A percentile compares a stretch with the other conserved stretches of the same genome.
phyloP scores from a whole-genome alignment of 2,113 vertebrate genomes.

The Lagenorhynchus albirostris region DNA sequence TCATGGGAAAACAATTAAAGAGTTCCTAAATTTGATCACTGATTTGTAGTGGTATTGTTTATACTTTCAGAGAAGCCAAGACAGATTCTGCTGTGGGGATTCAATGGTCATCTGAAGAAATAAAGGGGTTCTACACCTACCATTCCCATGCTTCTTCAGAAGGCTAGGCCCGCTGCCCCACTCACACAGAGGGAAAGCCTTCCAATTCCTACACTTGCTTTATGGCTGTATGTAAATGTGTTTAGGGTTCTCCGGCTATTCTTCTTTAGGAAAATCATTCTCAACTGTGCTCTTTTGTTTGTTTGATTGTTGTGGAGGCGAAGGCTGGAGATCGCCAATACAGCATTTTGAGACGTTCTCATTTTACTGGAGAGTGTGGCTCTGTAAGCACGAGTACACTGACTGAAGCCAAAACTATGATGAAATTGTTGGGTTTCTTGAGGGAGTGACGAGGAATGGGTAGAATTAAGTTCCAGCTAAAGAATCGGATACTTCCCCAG shows the following conservation, averaged over 20 bases:
- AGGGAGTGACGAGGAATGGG: neutral
- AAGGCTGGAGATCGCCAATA: neutral
- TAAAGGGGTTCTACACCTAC: neutral
- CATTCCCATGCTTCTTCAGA: neutral
- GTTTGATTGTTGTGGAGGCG: neutral
- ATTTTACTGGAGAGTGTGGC: slow-evolving; percentile 8
- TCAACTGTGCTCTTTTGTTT: neutral
- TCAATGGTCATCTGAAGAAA: neutral
- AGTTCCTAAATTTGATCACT: neutral
- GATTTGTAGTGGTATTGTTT: neutral
- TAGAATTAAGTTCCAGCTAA: slow-evolving; percentile 5
- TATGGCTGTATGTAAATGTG: neutral
- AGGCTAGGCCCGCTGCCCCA: neutral
- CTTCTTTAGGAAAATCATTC: neutral
- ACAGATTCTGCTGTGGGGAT: neutral
- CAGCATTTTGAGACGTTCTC: neutral
- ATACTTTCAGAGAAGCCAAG: neutral
- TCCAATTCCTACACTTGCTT: neutral
- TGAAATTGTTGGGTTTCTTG: slow-evolving; percentile 7
- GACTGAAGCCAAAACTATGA: neutral
- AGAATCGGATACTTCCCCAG: neutral
- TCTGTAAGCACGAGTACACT: neutral
- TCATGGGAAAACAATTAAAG: neutral
- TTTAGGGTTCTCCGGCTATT: neutral
- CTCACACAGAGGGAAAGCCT: neutral